Evolutionary conservation across 1,140 invertebrate species (phyloP).

Genomic region (Bombus haemorrhoidalis): DNA sequence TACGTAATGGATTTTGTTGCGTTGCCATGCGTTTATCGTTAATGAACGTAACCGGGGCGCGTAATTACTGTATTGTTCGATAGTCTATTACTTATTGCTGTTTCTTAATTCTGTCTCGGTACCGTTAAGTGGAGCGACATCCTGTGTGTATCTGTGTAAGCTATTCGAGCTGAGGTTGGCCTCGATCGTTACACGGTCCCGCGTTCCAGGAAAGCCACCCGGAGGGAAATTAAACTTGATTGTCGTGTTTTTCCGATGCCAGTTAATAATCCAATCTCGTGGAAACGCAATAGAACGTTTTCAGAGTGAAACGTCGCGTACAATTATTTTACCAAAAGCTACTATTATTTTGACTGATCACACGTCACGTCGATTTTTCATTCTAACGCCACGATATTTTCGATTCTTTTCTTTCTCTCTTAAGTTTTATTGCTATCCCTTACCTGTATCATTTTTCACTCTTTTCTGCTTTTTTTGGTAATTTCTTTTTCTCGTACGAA

Average conservation of each 20-base stretch:
- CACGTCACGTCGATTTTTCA: conserved; percentile 12
- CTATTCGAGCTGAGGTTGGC: conserved; percentile 46
- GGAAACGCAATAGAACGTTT: conserved; percentile 17
- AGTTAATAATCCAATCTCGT: conserved; percentile 29
- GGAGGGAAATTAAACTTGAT: conserved; percentile 55
- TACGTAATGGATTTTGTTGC: not conserved
- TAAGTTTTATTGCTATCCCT: not conserved
- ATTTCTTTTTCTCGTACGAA: not conserved
- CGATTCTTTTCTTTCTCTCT: no score
- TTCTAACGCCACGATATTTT: not conserved
- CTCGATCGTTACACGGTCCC: conserved; percentile 61
- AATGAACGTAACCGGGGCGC: conserved; percentile 35
- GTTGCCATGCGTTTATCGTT: conserved; percentile 7
- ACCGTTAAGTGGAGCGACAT: conserved; percentile 65
- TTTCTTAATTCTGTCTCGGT: conserved; percentile 59
- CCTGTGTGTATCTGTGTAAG: conserved; percentile 61
- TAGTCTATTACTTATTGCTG: conserved; percentile 52
- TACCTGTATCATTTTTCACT: not conserved
- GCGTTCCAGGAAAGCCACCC: conserved; percentile 31
- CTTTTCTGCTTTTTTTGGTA: not conserved
- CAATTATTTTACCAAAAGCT: not conserved
- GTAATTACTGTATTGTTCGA: conserved; percentile 60
- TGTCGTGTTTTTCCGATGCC: conserved; percentile 49
- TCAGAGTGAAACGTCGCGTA: not conserved
- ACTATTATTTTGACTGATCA: not conserved